A percentile compares a stretch with the other conserved stretches of the same genome.
Conservation (phyloP, 2,888 invertebrate species). For the Parelbella ahira region DNA sequence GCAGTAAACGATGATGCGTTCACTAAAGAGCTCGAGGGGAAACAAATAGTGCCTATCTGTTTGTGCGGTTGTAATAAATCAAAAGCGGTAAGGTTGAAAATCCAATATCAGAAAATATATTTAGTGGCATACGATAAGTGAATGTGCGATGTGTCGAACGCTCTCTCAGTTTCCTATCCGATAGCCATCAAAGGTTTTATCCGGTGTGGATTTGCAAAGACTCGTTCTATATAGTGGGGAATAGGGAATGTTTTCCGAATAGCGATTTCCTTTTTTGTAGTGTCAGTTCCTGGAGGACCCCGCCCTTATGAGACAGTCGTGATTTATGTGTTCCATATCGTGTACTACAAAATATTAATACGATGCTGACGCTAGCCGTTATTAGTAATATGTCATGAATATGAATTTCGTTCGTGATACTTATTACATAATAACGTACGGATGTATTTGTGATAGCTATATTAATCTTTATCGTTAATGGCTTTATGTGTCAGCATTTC, state of each 20-base stretch:
- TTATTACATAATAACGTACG: no score
- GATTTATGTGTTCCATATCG: slow-evolving; percentile 55
- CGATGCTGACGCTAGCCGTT: slow-evolving; percentile 41
- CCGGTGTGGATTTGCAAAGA: slow-evolving; percentile 49
- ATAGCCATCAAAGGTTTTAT: slow-evolving; percentile 65
- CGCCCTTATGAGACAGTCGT: slow-evolving; percentile 53
- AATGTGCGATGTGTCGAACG: slow-evolving; percentile 58
- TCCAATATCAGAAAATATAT: slow-evolving; percentile 33
- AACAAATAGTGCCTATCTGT: slow-evolving; percentile 32
- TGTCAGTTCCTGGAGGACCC: slow-evolving; percentile 54
- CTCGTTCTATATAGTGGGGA: slow-evolving; percentile 44
- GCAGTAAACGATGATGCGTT: slow-evolving; percentile 37
- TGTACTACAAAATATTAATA: slow-evolving; percentile 25
- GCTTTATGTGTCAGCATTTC: no score
- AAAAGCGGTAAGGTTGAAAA: slow-evolving; percentile 43
- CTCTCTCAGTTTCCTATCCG: slow-evolving; percentile 60
- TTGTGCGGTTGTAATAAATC: slow-evolving; percentile 32
- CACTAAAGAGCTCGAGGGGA: slow-evolving; percentile 30
- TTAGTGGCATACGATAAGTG: slow-evolving; percentile 57
- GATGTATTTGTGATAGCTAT: no score
- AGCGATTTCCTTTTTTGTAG: slow-evolving; percentile 58
- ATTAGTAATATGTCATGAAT: slow-evolving; percentile 6
- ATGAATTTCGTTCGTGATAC: not conserved
- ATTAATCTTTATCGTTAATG: no score
- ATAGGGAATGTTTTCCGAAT: slow-evolving; percentile 53